phyloP scores from a whole-genome alignment of 1,140 invertebrate genomes.

The Drosophila baimaii region DNA sequence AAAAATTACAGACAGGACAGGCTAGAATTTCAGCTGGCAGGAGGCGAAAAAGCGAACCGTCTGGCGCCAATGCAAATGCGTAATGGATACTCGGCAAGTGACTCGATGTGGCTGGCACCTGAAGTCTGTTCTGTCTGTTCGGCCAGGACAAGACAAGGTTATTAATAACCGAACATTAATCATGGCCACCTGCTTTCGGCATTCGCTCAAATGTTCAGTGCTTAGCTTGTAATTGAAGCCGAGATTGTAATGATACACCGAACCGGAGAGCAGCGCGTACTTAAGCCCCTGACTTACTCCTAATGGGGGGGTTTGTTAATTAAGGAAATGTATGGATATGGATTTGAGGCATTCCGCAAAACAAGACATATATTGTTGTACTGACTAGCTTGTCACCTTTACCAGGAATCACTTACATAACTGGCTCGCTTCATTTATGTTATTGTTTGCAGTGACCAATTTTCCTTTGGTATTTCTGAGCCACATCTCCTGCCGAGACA shows the following conservation, averaged over 20 bases:
- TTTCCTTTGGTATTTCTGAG: too few relatives aligned
- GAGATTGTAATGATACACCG: conserved; percentile 46
- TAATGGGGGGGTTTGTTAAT: conserved; percentile 34
- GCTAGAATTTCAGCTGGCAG: conserved; percentile 28
- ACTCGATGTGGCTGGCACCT: conserved; percentile 65
- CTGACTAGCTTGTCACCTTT: too few relatives aligned
- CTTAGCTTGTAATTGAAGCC: conserved; percentile 64
- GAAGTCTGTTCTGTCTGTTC: conserved; percentile 37
- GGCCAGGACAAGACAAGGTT: conserved; percentile 29
- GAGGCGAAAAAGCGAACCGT: conserved; percentile 11
- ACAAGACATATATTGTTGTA: too few relatives aligned
- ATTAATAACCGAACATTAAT: conserved; percentile 75
- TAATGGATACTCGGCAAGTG: conserved; percentile 71
- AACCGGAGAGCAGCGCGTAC: conserved; percentile 38
- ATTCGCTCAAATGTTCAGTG: conserved; percentile 57
- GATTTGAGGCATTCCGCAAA: neutral
- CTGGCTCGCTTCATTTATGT: too few relatives aligned
- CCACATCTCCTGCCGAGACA: neutral
- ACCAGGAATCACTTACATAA: too few relatives aligned
- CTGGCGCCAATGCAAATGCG: conserved; percentile 69
- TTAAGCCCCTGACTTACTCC: conserved; percentile 10
- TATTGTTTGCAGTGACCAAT: neutral
- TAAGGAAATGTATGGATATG: conserved; percentile 7
- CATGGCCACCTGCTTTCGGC: conserved; percentile 50
- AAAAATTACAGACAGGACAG: conserved; percentile 30